Percentiles rank a stretch among this genome's conserved stretches.
Evolutionary conservation across 2,888 invertebrate species (phyloP).

Genomic region (Protophormia terraenovae): DNA sequence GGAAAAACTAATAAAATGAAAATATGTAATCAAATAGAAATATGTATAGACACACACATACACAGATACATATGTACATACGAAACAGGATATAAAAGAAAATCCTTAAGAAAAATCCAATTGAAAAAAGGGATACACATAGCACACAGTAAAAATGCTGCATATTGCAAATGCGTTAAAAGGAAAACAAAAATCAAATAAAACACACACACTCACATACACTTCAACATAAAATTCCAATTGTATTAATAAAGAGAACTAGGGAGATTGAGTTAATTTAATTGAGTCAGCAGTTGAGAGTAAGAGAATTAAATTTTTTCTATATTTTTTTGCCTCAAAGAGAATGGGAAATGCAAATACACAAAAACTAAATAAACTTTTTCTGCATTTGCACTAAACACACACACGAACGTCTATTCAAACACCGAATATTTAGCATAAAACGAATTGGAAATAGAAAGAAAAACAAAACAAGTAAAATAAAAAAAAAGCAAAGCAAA

Average conservation of each 20-base stretch:
- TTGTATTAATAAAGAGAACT: conserved; percentile 48
- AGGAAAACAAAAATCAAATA: conserved; percentile 10
- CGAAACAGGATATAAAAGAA: conserved; percentile 51
- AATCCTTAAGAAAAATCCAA: conserved; percentile 53
- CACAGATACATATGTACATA: neutral
- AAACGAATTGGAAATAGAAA: conserved; percentile 9
- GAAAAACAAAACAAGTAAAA: too few relatives aligned
- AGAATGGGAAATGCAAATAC: conserved; percentile 64
- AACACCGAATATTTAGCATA: conserved; percentile 21
- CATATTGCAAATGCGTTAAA: conserved; percentile 63
- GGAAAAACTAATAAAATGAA: conserved; percentile 61
- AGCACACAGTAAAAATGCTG: conserved; percentile 55
- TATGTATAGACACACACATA: neutral
- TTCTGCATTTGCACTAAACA: conserved; percentile 60
- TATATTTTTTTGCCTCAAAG: neutral
- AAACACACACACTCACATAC: neutral
- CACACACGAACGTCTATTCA: too few relatives aligned
- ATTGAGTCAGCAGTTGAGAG: conserved; percentile 14
- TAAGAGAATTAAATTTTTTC: conserved; percentile 4
- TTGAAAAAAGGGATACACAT: conserved; percentile 52
- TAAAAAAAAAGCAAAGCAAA: too few relatives aligned
- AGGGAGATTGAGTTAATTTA: conserved; percentile 33
- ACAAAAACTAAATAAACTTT: conserved; percentile 10
- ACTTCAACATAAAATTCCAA: conserved; percentile 47
- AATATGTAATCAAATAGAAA: conserved; percentile 18